Percentiles rank a stretch among this genome's conserved stretches.
These are phyloP conservation scores for Lophotriccus pileatus DNA, from an alignment of 2,797 vertebrate species.

Conservation along the genomic window DNA sequence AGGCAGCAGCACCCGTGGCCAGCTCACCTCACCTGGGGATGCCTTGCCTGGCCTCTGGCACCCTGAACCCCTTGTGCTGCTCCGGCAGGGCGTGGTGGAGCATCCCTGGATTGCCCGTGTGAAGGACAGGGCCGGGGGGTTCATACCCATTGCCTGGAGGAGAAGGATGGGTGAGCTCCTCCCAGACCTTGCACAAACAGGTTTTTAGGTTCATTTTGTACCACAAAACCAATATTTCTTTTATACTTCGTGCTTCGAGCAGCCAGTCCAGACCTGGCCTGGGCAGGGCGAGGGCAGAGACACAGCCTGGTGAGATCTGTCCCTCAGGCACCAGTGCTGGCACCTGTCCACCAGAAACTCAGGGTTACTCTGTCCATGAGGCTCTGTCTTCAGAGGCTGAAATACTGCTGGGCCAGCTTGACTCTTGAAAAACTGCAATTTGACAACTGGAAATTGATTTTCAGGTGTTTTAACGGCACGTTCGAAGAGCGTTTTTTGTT, in stretches of 20 bases:
- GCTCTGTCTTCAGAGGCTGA: not conserved
- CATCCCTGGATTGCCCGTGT: fast-evolving
- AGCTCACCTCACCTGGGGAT: not conserved
- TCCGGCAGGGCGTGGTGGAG: fast-evolving
- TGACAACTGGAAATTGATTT: not conserved
- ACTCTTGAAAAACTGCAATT: not conserved
- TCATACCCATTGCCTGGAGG: not conserved
- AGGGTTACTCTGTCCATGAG: fast-evolving
- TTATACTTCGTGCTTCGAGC: not conserved
- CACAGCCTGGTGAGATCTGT: fast-evolving
- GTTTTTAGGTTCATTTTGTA: not conserved
- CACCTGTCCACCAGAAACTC: fast-evolving
- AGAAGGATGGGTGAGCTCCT: not conserved
- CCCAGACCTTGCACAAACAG: not conserved
- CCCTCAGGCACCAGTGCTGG: not conserved
- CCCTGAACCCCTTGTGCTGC: not conserved
- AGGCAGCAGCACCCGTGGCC: not conserved
- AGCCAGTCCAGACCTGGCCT: not conserved
- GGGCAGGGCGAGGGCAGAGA: fast-evolving
- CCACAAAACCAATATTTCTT: not conserved
- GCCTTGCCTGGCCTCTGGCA: not conserved
- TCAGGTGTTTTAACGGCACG: not conserved
- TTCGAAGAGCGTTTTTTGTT: not conserved
- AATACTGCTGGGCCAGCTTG: not conserved
- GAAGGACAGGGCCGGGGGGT: not conserved